Conservation (phyloP, 35 echinoderm and acorn worm species). For the Ptychodera flava region DNA sequence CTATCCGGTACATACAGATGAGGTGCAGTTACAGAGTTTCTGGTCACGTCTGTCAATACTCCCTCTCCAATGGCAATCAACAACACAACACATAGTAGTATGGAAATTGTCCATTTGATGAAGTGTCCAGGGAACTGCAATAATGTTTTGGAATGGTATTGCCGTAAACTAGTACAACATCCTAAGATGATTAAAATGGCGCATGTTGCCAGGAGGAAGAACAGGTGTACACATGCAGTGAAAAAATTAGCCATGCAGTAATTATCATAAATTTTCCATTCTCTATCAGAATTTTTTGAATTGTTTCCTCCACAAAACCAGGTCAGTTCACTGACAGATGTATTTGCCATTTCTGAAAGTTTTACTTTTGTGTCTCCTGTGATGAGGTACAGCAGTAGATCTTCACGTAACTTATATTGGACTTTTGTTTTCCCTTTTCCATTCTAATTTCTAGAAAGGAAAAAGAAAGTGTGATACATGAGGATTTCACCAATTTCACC, state of each 20-base stretch:
- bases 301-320: conserved; percentile 69
- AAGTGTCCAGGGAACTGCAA: conserved; percentile 49
- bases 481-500: too few species aligned
- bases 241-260: conserved; percentile 40
- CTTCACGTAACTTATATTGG: too few species aligned
- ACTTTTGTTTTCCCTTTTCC: too few species aligned
- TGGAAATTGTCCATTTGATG: conserved; percentile 33
- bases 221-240: conserved; percentile 22
- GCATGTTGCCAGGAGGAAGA: conserved; percentile 14
- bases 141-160: conserved; percentile 20
- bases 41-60: conserved; percentile 51
- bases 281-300: conserved; percentile 31
- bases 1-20: conserved; percentile 44
- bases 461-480: too few species aligned
- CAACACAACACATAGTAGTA: conserved; percentile 26
- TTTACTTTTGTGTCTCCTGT: too few species aligned
- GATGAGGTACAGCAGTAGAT: too few species aligned
- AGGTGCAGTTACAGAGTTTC: conserved; percentile 12
- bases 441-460: too few species aligned
- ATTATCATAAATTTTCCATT: conserved; percentile 43
- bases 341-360: too few species aligned
- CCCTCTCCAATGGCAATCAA: conserved; percentile 48
- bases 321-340: too few species aligned
- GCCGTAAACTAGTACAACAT: conserved; percentile 15
- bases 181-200: conserved; percentile 18